Evolutionary conservation across 2,797 vertebrate genomes (phyloP).

Genomic region (Taeniopygia guttata): DNA sequence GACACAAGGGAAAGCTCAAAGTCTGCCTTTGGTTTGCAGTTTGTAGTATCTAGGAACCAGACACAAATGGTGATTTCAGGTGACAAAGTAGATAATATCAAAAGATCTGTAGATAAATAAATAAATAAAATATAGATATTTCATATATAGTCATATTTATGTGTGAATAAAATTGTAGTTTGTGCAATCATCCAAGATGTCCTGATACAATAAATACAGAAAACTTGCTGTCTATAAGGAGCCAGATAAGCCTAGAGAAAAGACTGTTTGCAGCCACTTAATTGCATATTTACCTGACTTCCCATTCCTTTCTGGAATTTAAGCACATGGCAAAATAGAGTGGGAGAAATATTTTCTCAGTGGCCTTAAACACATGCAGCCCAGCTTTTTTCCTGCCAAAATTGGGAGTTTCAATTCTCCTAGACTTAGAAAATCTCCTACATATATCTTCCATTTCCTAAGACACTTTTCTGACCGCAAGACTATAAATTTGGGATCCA

Average conservation of each 20-base stretch:
- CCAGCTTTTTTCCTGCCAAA: background rate
- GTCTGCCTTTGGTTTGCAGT: background rate
- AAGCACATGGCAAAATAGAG: background rate
- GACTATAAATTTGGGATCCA: background rate
- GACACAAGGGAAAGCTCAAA: background rate
- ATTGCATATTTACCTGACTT: background rate
- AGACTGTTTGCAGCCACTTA: background rate
- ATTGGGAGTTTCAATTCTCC: background rate
- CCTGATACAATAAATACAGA: background rate
- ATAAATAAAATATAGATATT: background rate
- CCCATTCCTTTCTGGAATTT: background rate
- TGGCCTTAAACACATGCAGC: background rate
- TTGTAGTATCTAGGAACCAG: background rate
- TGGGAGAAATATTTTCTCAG: background rate
- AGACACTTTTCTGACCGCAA: background rate
- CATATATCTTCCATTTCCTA: background rate
- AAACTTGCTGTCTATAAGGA: background rate
- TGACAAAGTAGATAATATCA: background rate
- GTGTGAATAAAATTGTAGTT: background rate
- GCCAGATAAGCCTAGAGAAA: background rate
- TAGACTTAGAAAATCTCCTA: background rate
- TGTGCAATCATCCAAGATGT: background rate
- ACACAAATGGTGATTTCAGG: background rate
- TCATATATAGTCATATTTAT: background rate
- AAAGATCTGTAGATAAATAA: background rate